Evolutionary conservation across 2,113 vertebrate species (phyloP).

Genomic region (Cephalopterus ornatus): DNA sequence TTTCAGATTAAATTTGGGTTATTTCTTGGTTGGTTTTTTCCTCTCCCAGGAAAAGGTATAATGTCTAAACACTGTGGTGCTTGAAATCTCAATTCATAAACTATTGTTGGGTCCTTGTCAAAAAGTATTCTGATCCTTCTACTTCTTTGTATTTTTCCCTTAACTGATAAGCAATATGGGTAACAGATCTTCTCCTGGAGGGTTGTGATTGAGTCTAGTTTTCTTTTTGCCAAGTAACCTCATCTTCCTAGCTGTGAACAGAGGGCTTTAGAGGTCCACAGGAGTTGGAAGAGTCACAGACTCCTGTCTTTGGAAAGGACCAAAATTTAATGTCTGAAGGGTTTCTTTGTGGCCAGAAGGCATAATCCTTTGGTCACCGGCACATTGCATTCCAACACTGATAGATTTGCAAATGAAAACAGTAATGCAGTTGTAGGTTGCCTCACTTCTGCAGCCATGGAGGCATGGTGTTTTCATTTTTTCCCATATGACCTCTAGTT

Average conservation of each 20-base stretch:
- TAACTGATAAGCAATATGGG: neutral
- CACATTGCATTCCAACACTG: neutral
- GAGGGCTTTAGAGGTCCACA: neutral
- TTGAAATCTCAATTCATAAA: neutral
- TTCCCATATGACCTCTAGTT: neutral
- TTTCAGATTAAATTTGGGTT: neutral
- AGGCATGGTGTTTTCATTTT: neutral
- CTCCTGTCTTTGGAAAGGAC: neutral
- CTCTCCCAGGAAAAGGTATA: neutral
- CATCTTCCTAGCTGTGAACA: neutral
- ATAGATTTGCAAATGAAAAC: neutral
- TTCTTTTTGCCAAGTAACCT: neutral
- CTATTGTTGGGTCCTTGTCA: neutral
- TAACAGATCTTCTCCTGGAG: neutral
- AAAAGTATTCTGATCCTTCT: neutral
- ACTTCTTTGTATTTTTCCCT: neutral
- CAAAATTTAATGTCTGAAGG: neutral
- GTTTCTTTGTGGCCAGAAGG: neutral
- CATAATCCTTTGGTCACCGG: neutral
- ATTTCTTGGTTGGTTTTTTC: neutral
- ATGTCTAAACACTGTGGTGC: neutral
- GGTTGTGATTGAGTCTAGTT: accelerated
- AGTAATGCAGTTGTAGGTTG: neutral
- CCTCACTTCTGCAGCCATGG: neutral
- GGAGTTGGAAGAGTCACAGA: neutral